phyloP scores from a whole-genome alignment of 2,888 invertebrate species.

The Caenorhabditis japonica region DNA sequence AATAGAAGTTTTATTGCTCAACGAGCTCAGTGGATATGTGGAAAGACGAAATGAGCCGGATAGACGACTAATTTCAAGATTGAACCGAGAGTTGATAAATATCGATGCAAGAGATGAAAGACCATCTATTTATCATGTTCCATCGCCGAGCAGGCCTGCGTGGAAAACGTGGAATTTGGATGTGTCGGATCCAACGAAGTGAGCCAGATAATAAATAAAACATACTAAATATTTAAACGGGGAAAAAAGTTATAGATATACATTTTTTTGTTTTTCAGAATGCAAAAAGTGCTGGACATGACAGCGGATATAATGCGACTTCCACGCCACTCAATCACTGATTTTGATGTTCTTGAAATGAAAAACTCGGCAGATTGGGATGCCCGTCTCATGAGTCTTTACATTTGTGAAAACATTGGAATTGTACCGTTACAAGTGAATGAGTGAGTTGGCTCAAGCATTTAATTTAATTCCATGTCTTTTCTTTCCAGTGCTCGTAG shows the following conservation, averaged over 20 bases:
- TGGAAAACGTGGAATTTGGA: slow-evolving; percentile 68
- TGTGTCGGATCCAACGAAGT: slow-evolving; percentile 60
- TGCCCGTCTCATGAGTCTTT: slow-evolving; percentile 43
- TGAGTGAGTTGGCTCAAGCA: slow-evolving; percentile 21
- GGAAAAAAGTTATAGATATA: background rate
- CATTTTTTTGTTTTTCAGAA: slow-evolving; percentile 45
- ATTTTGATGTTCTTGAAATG: slow-evolving; percentile 29
- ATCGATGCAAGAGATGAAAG: slow-evolving; percentile 59
- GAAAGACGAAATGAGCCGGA: slow-evolving; percentile 66
- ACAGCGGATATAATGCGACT: slow-evolving; percentile 61
- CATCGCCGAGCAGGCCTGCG: slow-evolving; percentile 64
- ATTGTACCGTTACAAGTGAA: slow-evolving; percentile 39
- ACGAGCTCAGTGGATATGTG: slow-evolving; percentile 60
- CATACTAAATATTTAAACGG: background rate
- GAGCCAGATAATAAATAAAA: background rate
- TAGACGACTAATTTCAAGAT: slow-evolving; percentile 56
- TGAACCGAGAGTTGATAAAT: slow-evolving; percentile 60
- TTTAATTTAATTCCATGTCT: slow-evolving; percentile 9
- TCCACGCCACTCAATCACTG: slow-evolving; percentile 39
- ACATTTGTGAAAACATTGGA: slow-evolving; percentile 50
- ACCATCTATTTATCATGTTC: slow-evolving; percentile 64
- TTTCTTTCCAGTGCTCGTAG: slow-evolving; percentile 47
- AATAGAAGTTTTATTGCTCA: slow-evolving; percentile 65
- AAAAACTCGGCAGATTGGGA: slow-evolving; percentile 63
- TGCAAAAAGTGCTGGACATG: slow-evolving; percentile 64